These are phyloP conservation scores for Cancer borealis DNA, from an alignment of 2,888 invertebrate genomes.

Conservation along the genomic window DNA sequence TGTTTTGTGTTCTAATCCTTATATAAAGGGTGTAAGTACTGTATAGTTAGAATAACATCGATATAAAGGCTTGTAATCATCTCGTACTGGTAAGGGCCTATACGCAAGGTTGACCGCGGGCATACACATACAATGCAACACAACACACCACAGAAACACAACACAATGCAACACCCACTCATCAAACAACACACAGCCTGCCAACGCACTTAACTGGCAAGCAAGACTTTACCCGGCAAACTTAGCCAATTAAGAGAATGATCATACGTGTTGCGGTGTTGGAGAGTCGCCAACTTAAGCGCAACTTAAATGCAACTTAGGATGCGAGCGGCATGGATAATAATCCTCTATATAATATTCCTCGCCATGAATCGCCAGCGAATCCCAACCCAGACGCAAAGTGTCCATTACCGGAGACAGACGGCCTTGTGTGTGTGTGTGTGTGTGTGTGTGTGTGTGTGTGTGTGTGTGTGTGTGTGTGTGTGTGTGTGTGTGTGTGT, in stretches of 20 bases:
- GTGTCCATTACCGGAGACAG: constrained; percentile 45
- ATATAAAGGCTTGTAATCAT: too few relatives aligned
- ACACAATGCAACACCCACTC: constrained; percentile 23
- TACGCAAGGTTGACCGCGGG: too few relatives aligned
- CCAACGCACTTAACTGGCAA: not conserved
- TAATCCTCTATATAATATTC: constrained; percentile 59
- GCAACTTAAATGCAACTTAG: constrained; percentile 31
- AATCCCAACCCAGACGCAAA: constrained; percentile 45
- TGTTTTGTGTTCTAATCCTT: too few relatives aligned
- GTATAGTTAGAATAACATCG: too few relatives aligned
- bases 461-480: constrained; percentile 41
- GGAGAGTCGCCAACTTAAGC: constrained; percentile 2
- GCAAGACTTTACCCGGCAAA: constrained; percentile 16
- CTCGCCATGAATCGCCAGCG: constrained; percentile 38
- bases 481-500: constrained; percentile 60
- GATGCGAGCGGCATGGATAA: constrained; percentile 47
- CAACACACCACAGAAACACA: not conserved
- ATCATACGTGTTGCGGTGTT: constrained; percentile 35
- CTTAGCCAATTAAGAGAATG: constrained; percentile 47
- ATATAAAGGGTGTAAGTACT: too few relatives aligned
- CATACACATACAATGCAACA: not conserved
- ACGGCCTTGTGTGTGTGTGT: constrained; percentile 32
- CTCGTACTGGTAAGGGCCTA: too few relatives aligned
- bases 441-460: constrained; percentile 33
- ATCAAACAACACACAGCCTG: constrained; percentile 41